Evolutionary conservation across 2,797 vertebrate genomes (phyloP).

Genomic region (Graptemys geographica): DNA sequence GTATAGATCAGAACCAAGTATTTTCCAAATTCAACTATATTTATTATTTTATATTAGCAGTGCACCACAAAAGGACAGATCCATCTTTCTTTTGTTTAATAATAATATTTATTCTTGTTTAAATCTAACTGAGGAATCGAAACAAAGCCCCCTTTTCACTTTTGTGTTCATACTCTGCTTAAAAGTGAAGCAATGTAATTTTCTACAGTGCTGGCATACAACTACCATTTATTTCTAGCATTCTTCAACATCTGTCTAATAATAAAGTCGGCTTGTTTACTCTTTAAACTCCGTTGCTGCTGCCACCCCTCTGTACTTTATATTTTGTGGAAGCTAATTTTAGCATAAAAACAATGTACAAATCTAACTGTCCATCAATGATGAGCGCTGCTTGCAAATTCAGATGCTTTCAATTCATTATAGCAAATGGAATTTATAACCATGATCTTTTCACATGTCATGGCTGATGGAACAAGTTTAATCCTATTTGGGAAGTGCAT

Average conservation of each 20-base stretch:
- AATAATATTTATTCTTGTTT: not conserved
- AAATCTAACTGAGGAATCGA: not conserved
- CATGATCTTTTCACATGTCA: slow-evolving; percentile 54
- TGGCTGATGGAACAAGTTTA: slow-evolving; percentile 66
- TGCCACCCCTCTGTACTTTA: slow-evolving; percentile 35
- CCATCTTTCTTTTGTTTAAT: not conserved
- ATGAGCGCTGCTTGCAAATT: slow-evolving; percentile 37
- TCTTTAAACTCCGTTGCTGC: slow-evolving; percentile 35
- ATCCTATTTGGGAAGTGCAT: slow-evolving; percentile 59
- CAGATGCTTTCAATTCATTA: slow-evolving; percentile 60
- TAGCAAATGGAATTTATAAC: slow-evolving; percentile 60
- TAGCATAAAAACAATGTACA: slow-evolving; percentile 50
- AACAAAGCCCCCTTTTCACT: not conserved
- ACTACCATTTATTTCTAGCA: slow-evolving; percentile 11
- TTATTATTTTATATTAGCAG: not conserved
- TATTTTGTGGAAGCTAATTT: slow-evolving; percentile 39
- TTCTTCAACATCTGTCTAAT: slow-evolving; percentile 36
- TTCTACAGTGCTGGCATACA: slow-evolving; percentile 14
- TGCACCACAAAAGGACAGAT: not conserved
- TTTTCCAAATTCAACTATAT: not conserved
- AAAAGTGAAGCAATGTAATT: not conserved
- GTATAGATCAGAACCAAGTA: not conserved
- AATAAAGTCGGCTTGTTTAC: slow-evolving; percentile 28
- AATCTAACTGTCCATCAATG: slow-evolving; percentile 11
- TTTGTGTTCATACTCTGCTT: not conserved